phyloP scores from a whole-genome alignment of 2,797 vertebrate genomes.

The Melopsittacus undulatus region DNA sequence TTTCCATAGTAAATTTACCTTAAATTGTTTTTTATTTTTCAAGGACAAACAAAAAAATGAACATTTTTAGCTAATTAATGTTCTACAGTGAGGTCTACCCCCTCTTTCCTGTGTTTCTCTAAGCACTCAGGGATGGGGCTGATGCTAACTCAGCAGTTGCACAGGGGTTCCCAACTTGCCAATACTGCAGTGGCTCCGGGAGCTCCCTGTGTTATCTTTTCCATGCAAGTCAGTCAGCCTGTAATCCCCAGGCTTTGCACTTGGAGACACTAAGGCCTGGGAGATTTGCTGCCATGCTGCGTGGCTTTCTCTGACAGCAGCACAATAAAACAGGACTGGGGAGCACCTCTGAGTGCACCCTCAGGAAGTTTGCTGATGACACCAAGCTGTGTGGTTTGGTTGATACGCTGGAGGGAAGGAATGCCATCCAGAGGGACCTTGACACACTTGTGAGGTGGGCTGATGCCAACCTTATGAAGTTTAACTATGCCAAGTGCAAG shows the following conservation, averaged over 20 bases:
- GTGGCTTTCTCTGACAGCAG: background rate
- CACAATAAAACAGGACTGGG: rapidly evolving
- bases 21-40: background rate
- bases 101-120: rapidly evolving
- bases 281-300: background rate
- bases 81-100: background rate
- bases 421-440: no score
- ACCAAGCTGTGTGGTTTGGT: no score
- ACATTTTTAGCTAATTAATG: background rate
- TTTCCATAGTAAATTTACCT: background rate
- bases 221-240: background rate
- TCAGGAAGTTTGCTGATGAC: no score
- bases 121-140: background rate
- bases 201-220: background rate
- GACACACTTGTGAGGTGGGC: no score
- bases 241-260: background rate
- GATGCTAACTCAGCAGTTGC: background rate
- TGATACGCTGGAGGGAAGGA: no score
- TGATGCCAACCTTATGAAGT: no score
- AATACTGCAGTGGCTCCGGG: rapidly evolving
- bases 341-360: background rate
- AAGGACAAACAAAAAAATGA: background rate
- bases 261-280: background rate
- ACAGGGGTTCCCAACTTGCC: background rate
- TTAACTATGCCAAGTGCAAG: no score